phyloP scores from a whole-genome alignment of 2,888 invertebrate species.

The Dasysyrphus albostriatus region DNA sequence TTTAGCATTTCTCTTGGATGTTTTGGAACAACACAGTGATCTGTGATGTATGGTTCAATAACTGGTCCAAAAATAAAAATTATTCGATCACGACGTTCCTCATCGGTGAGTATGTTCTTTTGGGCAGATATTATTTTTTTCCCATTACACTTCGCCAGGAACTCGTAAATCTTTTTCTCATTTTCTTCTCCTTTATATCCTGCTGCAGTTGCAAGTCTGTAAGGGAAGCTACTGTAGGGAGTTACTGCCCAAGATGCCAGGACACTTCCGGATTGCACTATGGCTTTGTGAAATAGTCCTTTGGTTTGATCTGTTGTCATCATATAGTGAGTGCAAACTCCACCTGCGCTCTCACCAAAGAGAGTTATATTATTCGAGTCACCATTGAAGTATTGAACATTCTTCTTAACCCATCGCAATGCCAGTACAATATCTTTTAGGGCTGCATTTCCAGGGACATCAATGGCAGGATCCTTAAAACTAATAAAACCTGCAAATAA shows the following conservation, averaged over 20 bases:
- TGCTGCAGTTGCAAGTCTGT: conserved; percentile 80
- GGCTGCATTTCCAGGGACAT: conserved; percentile 85
- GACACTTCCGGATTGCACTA: conserved; percentile 82
- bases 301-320: conserved; percentile 84
- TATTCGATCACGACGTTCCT: conserved; percentile 78
- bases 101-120: conserved; percentile 79
- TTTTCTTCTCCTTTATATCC: conserved; percentile 82
- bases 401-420: conserved; percentile 85
- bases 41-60: conserved; percentile 81
- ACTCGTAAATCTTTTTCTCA: conserved; percentile 82
- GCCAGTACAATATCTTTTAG: conserved; percentile 85
- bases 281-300: conserved; percentile 82
- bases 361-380: conserved; percentile 85
- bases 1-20: conserved; percentile 81
- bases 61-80: conserved; percentile 82
- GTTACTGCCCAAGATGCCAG: conserved; percentile 79
- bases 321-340: conserved; percentile 84
- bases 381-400: conserved; percentile 84
- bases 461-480: conserved; percentile 83
- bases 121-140: conserved; percentile 80
- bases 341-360: conserved; percentile 85
- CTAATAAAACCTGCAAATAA: conserved; percentile 84
- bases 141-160: conserved; percentile 80
- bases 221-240: conserved; percentile 78
- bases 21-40: conserved; percentile 81